Conservation (phyloP, 2,888 invertebrate genomes). For the Hemistola chrysoprasaria region DNA sequence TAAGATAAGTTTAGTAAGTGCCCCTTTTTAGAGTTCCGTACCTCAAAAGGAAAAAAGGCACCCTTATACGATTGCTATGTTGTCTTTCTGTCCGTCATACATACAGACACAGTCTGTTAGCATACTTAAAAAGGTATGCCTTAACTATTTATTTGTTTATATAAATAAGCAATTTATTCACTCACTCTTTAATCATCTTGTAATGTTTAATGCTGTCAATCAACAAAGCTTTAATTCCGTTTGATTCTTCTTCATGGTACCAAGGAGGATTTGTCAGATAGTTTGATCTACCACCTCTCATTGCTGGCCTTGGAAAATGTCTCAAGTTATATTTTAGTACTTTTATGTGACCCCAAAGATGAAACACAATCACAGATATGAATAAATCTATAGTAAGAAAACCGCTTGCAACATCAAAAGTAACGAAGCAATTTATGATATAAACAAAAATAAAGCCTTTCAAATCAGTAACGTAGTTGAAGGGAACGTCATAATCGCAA, state of each 20-base stretch:
- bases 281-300: too few species aligned
- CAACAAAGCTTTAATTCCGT: neutral
- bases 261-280: neutral
- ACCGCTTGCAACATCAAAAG: neutral
- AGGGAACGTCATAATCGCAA: too few species aligned
- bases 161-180: neutral
- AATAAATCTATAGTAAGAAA: neutral
- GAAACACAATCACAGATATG: neutral
- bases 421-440: neutral
- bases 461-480: too few species aligned
- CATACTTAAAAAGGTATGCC: too few species aligned
- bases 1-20: too few species aligned
- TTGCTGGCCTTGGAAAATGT: slow-evolving; percentile 1
- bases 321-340: slow-evolving; percentile 1
- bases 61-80: too few species aligned
- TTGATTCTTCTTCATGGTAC: slow-evolving; percentile 5
- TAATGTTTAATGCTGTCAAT: slow-evolving; percentile 4
- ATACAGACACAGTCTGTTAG: too few species aligned
- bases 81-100: too few species aligned
- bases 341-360: slow-evolving; percentile 9
- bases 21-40: too few species aligned
- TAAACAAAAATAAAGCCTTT: neutral
- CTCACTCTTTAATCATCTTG: slow-evolving; percentile 5
- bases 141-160: too few species aligned
- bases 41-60: too few species aligned